Evolutionary conservation across 53 echinoderm and acorn worm genomes (phyloP).

Genomic region (Apostichopus leukothele): DNA sequence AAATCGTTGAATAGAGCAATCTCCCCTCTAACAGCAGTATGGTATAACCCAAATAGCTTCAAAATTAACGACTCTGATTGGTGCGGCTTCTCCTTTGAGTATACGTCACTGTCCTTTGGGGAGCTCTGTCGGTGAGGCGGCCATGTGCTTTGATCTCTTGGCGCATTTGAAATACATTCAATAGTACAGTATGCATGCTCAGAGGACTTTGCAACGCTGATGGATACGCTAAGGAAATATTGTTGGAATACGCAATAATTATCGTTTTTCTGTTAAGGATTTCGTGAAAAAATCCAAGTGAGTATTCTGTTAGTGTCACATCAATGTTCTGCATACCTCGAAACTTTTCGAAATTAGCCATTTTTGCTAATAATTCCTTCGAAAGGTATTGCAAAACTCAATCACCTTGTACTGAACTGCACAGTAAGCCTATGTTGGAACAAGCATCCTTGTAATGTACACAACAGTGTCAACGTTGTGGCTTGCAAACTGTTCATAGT

Average conservation of each 20-base stretch:
- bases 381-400: neutral
- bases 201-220: neutral
- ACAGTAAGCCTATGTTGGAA: neutral
- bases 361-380: neutral
- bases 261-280: slow-evolving; percentile 4
- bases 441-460: neutral
- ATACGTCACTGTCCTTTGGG: slow-evolving; percentile 99
- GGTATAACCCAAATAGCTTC: slow-evolving; percentile 48
- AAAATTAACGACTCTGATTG: slow-evolving; percentile 69
- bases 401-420: neutral
- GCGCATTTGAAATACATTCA: slow-evolving; percentile 78
- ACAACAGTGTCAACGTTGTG: neutral
- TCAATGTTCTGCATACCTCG: neutral
- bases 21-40: slow-evolving; percentile 44
- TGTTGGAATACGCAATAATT: slow-evolving; percentile 18
- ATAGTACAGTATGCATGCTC: slow-evolving; percentile 38
- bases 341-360: neutral
- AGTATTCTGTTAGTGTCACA: neutral
- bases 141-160: slow-evolving; percentile 99
- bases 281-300: neutral
- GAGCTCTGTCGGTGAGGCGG: slow-evolving; percentile 91
- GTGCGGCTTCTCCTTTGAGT: slow-evolving; percentile 98
- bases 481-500: no score
- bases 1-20: neutral
- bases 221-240: slow-evolving; percentile 28